Conservation (phyloP, 2,797 vertebrate genomes). For the Hozukius guyotensis region DNA sequence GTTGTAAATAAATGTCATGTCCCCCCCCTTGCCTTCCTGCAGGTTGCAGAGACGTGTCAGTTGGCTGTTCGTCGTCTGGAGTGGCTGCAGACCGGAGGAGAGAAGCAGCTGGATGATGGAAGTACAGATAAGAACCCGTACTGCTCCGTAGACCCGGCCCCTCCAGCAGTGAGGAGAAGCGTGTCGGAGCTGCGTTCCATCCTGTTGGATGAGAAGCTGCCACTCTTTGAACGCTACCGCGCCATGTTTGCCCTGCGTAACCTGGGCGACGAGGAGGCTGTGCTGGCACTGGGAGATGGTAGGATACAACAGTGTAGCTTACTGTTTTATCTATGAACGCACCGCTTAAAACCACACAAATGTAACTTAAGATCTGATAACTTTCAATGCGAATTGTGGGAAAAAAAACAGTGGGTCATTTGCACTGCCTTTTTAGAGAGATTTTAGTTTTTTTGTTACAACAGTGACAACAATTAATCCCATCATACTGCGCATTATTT, state of each 20-base stretch:
- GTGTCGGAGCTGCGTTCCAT: slow-evolving; percentile 78
- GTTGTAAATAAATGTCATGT: background rate
- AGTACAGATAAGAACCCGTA: slow-evolving; percentile 80
- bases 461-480: background rate
- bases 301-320: background rate
- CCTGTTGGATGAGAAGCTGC: slow-evolving; percentile 85
- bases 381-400: no score
- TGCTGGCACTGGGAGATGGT: slow-evolving; percentile 91
- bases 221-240: slow-evolving; percentile 92
- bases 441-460: no score
- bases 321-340: background rate
- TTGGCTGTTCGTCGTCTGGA: slow-evolving; percentile 88
- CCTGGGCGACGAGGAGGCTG: slow-evolving; percentile 84
- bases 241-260: slow-evolving; percentile 97
- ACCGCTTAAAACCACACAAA: background rate
- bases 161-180: slow-evolving; percentile 80
- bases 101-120: slow-evolving; percentile 42
- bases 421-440: background rate
- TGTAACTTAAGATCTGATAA: background rate
- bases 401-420: no score
- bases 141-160: slow-evolving; percentile 92
- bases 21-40: background rate
- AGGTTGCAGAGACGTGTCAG: slow-evolving; percentile 98
- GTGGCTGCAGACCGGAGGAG: slow-evolving; percentile 86
- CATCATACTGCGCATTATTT: background rate